phyloP scores from a whole-genome alignment of 2,888 invertebrate genomes.

The Calameuta pallipes region DNA sequence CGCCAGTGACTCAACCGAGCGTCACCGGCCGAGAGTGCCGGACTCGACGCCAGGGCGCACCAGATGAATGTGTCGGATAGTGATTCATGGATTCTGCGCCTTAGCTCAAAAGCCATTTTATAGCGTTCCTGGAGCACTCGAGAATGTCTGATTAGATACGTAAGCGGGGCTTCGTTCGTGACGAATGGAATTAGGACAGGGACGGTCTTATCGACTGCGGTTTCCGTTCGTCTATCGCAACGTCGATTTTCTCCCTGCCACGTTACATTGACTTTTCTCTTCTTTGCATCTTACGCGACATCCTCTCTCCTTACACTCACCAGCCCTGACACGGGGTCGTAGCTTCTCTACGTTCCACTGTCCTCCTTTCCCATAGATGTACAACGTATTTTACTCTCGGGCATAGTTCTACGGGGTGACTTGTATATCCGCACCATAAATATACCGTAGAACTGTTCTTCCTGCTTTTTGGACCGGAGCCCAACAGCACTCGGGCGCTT shows the following conservation, averaged over 20 bases:
- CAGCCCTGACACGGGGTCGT: background rate
- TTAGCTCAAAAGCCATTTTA: constrained; percentile 39
- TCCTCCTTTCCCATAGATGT: background rate
- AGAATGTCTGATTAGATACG: constrained; percentile 54
- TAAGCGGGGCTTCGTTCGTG: constrained; percentile 46
- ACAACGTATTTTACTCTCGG: background rate
- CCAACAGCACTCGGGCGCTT: background rate
- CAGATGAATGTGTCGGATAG: constrained; percentile 11
- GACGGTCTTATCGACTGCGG: constrained; percentile 24
- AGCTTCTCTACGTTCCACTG: background rate
- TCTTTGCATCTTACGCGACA: constrained; percentile 3
- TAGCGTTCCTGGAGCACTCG: constrained; percentile 29
- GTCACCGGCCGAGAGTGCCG: background rate
- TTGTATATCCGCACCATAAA: background rate
- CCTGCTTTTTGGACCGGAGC: background rate
- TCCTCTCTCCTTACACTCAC: background rate
- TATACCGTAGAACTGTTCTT: background rate
- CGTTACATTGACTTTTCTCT: constrained; percentile 1
- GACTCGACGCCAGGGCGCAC: background rate
- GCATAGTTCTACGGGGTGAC: background rate
- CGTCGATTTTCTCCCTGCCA: background rate
- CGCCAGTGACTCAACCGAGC: constrained; percentile 35
- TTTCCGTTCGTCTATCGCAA: constrained; percentile 9
- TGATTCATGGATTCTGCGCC: constrained; percentile 52
- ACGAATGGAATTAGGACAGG: constrained; percentile 50